Base-by-base conservation (phyloP, 2,113 vertebrate genomes). In the Columba livia region DNA sequence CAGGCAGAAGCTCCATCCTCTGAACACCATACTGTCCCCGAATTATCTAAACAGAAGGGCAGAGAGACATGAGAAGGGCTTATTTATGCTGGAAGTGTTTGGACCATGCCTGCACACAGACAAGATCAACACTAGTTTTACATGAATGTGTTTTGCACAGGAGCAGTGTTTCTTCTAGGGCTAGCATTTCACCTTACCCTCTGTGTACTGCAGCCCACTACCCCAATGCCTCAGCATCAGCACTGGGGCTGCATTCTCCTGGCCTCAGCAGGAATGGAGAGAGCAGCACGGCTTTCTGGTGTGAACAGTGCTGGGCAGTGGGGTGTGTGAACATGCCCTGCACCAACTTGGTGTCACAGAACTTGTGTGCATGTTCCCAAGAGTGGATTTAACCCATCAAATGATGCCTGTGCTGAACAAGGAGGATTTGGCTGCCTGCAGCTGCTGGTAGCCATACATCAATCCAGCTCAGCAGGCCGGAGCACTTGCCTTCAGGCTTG, bases 1-100 rank as follows among this genome's bases (percentile, higher is more conserved):
- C 99, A 56, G 99, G 99, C 81, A 99, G 97, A 53, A 99, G 98
- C 96, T 98, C 98, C 85, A 98, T 97, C 96, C 95, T 98, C 84
- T 97, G 98, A 69, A 97, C 97, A 62, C 98, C 97, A 56, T 95
- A 97, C 57, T 97, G 90, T 26, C 97, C 97, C 61, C 85, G 97
- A 94, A 96, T 95, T 84, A 98, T 96, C 98, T 98, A 81, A 44
- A 61, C 7, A 82, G 57, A 79, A 90, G 21, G 11, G 40, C 32
- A 84, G 51, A 60, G 77, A 80, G 23, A 8, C 40, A 2, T 56
- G 50, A 85, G 47, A 83, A 69, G 17, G 32, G 11, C 11, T 83
- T 28, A 11, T 12, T 79, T 79, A 14, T 20, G 12, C 53, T 89
- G 24, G 26, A 82, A 21, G 57, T 60, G 20, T 32, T 48, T 65